These are phyloP conservation scores for Lampropteryx suffumata DNA, from an alignment of 2,888 invertebrate species.

Conservation along the genomic window DNA sequence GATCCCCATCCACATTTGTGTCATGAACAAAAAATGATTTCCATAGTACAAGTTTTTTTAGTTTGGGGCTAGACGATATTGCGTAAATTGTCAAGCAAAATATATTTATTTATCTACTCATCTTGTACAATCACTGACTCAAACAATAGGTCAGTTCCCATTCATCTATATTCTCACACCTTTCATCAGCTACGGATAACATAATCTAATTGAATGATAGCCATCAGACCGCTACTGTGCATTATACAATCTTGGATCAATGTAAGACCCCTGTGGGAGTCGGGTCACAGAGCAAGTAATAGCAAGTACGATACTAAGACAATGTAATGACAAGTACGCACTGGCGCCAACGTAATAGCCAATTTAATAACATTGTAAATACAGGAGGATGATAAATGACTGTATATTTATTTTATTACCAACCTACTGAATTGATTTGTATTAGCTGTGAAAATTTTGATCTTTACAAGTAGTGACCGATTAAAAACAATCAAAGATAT, in stretches of 20 bases:
- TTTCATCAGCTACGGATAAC: constrained; percentile 18
- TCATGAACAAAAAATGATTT: too few relatives aligned
- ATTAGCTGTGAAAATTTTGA: too few relatives aligned
- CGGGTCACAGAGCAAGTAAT: constrained; percentile 5
- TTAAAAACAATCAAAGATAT: too few relatives aligned
- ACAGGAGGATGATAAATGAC: constrained; percentile 1
- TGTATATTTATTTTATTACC: background rate
- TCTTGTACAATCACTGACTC: background rate
- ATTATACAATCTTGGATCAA: constrained; percentile 8
- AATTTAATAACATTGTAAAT: background rate
- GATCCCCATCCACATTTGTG: too few relatives aligned
- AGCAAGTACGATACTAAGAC: constrained; percentile 4
- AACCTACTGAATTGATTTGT: too few relatives aligned
- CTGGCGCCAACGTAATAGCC: constrained; percentile 9
- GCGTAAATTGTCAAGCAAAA: too few relatives aligned
- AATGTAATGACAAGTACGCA: constrained; percentile 3
- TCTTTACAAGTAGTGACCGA: too few relatives aligned
- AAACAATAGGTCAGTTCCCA: constrained; percentile 23
- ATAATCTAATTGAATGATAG: constrained; percentile 24
- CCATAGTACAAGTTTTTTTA: too few relatives aligned
- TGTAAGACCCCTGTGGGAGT: constrained; percentile 12
- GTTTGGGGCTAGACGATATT: too few relatives aligned
- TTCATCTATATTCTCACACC: constrained; percentile 21
- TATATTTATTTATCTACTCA: too few relatives aligned
- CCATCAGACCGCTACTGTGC: constrained; percentile 22